phyloP scores from a whole-genome alignment of 2,888 invertebrate species.

The Baronia brevicornis region DNA sequence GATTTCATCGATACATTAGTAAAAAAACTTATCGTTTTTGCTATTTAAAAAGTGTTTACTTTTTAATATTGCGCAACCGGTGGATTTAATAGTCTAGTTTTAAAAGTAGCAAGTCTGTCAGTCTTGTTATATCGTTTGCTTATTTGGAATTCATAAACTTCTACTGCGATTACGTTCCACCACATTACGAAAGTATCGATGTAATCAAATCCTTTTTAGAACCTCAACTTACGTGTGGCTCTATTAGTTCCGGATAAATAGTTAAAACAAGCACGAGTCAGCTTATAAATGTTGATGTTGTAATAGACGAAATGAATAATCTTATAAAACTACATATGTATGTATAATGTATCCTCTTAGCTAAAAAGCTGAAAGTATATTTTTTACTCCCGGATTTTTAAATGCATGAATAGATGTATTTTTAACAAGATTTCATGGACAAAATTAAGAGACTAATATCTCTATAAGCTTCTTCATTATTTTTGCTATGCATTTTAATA shows the following conservation, averaged over 20 bases:
- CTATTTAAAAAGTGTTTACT: constrained; percentile 8
- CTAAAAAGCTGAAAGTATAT: constrained; percentile 42
- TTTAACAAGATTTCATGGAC: constrained; percentile 21
- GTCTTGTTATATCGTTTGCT: constrained; percentile 14
- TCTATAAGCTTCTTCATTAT: constrained; percentile 40
- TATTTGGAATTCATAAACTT: constrained; percentile 14
- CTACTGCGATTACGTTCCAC: constrained; percentile 18
- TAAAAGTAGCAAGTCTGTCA: constrained; percentile 19
- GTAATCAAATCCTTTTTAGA: constrained; percentile 19
- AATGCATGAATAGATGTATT: constrained; percentile 28
- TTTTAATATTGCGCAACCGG: constrained; percentile 16
- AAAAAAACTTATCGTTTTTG: neutral
- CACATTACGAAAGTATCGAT: constrained; percentile 17
- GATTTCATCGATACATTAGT: constrained; percentile 18
- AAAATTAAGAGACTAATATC: constrained; percentile 19
- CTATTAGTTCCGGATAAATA: constrained; percentile 1
- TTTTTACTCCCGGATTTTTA: constrained; percentile 54
- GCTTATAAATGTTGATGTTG: constrained; percentile 19
- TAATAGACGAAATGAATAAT: constrained; percentile 18
- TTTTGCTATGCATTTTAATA: constrained; percentile 56
- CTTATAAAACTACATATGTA: constrained; percentile 9
- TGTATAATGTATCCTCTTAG: constrained; percentile 19
- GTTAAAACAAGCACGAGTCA: constrained; percentile 11
- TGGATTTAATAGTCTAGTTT: constrained; percentile 15
- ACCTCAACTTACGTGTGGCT: constrained; percentile 9